Conservation (phyloP, 2,797 vertebrate genomes). For the Phyllotis vaccarum region DNA sequence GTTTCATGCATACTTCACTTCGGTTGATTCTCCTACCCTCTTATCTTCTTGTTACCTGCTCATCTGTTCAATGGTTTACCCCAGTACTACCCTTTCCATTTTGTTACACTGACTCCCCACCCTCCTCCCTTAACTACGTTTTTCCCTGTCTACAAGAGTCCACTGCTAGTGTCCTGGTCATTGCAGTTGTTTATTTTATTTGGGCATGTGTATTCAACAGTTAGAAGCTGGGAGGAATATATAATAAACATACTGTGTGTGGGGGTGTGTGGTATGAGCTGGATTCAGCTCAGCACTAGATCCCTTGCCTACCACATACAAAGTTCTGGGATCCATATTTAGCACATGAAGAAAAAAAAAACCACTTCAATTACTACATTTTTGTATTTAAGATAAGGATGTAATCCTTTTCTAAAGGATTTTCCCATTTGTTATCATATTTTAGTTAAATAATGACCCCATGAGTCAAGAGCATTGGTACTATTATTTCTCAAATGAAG, state of each 20-base stretch:
- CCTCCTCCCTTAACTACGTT: too few species aligned
- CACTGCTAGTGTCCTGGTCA: not conserved
- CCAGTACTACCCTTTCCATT: not conserved
- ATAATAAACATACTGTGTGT: too few species aligned
- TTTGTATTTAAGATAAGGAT: not conserved
- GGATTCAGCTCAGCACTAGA: not conserved
- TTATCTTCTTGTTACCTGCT: not conserved
- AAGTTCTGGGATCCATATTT: not conserved
- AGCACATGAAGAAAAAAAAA: not conserved
- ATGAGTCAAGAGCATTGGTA: not conserved
- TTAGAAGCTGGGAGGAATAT: too few species aligned
- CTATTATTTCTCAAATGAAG: conserved; percentile 1
- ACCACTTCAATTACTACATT: not conserved
- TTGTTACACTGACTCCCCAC: not conserved
- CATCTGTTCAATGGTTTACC: not conserved
- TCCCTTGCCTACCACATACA: too few species aligned
- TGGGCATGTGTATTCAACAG: not conserved
- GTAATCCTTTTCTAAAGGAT: not conserved
- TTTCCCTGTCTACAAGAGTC: too few species aligned
- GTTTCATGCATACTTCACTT: not conserved
- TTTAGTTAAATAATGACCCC: not conserved
- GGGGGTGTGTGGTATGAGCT: not conserved
- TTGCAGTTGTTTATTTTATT: not conserved
- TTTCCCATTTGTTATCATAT: not conserved
- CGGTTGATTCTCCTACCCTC: not conserved